Base-by-base conservation (phyloP, 2,888 invertebrate genomes). In the Strigamia crassipes region DNA sequence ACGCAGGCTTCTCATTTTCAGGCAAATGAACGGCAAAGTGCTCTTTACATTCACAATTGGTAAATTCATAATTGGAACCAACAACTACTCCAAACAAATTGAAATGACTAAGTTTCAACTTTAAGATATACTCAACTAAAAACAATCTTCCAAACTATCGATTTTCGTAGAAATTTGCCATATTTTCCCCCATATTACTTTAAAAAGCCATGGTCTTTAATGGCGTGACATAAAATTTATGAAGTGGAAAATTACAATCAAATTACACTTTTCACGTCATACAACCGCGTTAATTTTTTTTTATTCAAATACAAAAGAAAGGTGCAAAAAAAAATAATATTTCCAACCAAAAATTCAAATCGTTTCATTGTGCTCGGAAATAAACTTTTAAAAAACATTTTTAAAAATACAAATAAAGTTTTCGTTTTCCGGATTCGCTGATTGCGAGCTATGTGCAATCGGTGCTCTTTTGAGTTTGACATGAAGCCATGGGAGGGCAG, bases 231-330 rank as follows among this genome's bases (percentile, higher is more conserved):
- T 73, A 73, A 73, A 73, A 73, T 73, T 73, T 73, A 73, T 73
- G 31, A 73, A 27, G 13, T 73, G 73, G 31, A 73, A 73, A 73
- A 73, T 73, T 73, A 73, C 31, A 73, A 73, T 73, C 31, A 73
- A 73, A 73, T 73, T 73, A 73, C 73, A 73, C 73, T 73, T 73
- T 73, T 73, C 73, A 73, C 73, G 31, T 73, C 73, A 73, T 27
- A 73, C 73, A 66, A 12, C 46, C 27, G 31, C 27, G 73, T 73
- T 73, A 27, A 73, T 13, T 73, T 73, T 73, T 73, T 38, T 73
- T 73, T 5, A 1, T 31, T 31, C 1, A 18, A n/a, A 15, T 46
- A 56, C 15, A 56, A 56, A 56, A 56, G 56, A n/a, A 18, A 18
- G 2, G 5, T 9, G 15, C 15, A 46, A 46, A 46, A 5, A 18